A percentile compares a stretch with the other conserved stretches of the same genome.
phyloP scores from a whole-genome alignment of 2,797 vertebrate species.

The Xiphorhynchus erythropygius region DNA sequence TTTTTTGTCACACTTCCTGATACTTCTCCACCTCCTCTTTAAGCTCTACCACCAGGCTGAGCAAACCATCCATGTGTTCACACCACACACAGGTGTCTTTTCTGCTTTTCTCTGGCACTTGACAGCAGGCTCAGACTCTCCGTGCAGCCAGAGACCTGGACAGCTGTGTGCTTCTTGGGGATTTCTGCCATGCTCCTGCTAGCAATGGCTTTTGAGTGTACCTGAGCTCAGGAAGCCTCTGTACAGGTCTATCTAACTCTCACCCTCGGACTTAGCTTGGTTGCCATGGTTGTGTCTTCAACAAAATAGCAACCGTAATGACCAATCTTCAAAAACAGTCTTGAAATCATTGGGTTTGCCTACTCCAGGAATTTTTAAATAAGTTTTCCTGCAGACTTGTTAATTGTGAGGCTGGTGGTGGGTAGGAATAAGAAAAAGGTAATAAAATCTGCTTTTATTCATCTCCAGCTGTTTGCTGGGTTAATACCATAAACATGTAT shows the following conservation, averaged over 20 bases:
- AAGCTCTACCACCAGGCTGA: not conserved
- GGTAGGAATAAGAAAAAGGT: not conserved
- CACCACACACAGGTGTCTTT: not conserved
- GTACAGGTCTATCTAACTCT: not conserved
- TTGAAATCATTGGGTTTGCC: not conserved
- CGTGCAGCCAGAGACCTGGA: not conserved
- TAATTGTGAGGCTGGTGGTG: not conserved
- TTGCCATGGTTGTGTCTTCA: not conserved
- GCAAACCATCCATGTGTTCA: not conserved
- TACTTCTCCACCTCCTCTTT: not conserved
- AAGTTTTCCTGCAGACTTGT: not conserved
- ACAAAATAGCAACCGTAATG: not conserved
- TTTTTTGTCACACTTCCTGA: not conserved
- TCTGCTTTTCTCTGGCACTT: not conserved
- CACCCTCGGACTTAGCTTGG: not conserved
- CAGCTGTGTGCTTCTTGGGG: fast-evolving
- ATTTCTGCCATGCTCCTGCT: not conserved
- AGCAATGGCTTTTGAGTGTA: not conserved
- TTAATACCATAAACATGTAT: not conserved
- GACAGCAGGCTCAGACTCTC: not conserved
- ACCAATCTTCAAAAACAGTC: not conserved
- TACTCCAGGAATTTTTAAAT: not conserved
- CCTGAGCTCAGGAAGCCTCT: not conserved
- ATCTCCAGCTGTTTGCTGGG: not conserved
- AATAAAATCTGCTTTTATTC: not conserved